Conservation (phyloP, 1,140 invertebrate species). For the Drosophila leontia region DNA sequence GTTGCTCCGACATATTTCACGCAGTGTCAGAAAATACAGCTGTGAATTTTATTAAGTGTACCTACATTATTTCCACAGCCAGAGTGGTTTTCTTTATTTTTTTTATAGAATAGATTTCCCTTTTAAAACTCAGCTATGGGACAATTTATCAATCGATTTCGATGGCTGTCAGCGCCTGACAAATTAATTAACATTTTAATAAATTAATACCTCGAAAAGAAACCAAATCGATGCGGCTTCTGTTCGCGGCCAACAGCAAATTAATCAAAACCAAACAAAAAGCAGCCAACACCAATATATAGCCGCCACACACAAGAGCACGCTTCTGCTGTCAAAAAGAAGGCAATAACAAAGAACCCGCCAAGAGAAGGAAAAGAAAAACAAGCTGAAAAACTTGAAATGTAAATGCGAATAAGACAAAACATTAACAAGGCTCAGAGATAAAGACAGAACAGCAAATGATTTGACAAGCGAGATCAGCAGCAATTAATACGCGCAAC, state of each 20-base stretch:
- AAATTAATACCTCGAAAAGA: constrained; percentile 64
- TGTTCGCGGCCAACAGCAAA: constrained; percentile 55
- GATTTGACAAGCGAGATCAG: constrained; percentile 37
- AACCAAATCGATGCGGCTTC: constrained; percentile 68
- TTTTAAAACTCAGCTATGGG: not conserved
- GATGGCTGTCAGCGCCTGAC: constrained; percentile 58
- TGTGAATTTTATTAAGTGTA: not conserved
- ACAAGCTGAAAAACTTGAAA: constrained; percentile 56
- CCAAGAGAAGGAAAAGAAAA: constrained; percentile 34
- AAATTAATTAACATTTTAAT: constrained; percentile 78
- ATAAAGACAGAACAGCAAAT: constrained; percentile 30
- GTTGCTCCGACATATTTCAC: constrained; percentile 16
- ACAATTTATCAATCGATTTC: constrained; percentile 27
- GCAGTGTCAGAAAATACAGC: not conserved
- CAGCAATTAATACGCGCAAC: constrained; percentile 70
- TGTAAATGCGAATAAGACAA: constrained; percentile 55
- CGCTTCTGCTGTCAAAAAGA: constrained; percentile 71
- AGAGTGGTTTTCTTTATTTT: not conserved
- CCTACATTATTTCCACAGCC: constrained; percentile 14
- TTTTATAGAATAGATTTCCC: not conserved
- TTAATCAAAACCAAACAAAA: constrained; percentile 69
- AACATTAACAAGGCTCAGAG: constrained; percentile 32
- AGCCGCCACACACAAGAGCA: constrained; percentile 35
- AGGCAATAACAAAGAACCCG: constrained; percentile 47
- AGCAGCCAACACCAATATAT: constrained; percentile 7